Conservation (phyloP, 1,140 invertebrate genomes). For the Elysia chlorotica region DNA sequence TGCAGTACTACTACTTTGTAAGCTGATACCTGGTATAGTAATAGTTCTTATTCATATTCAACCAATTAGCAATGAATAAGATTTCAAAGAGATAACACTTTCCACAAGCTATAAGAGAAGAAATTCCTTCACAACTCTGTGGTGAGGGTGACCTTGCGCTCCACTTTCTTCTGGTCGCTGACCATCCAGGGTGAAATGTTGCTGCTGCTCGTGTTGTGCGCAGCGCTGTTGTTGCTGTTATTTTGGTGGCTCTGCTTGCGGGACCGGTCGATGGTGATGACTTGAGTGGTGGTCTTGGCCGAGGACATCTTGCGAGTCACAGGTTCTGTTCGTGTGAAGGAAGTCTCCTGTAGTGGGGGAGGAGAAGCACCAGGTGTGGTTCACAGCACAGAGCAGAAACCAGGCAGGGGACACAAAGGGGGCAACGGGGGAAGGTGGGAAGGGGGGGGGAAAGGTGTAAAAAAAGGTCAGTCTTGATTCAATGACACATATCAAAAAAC, state of each 20-base stretch:
- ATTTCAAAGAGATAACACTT: no score
- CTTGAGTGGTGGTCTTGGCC: constrained; percentile 9
- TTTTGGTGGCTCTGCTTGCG: constrained; percentile 9
- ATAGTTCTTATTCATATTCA: no score
- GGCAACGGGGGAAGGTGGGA: no score
- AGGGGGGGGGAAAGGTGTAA: no score
- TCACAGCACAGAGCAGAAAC: no score
- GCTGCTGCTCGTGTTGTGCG: background rate
- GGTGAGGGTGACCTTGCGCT: constrained; percentile 18
- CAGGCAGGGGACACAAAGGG: no score
- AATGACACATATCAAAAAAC: no score
- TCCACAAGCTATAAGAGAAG: no score
- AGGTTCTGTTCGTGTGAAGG: constrained; percentile 19
- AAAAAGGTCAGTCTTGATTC: no score
- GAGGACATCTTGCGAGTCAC: constrained; percentile 9
- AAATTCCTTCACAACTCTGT: constrained; percentile 14
- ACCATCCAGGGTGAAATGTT: constrained; percentile 9
- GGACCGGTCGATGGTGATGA: constrained; percentile 17
- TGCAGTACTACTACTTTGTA: no score
- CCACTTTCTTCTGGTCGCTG: constrained; percentile 13
- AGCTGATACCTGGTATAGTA: no score
- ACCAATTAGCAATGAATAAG: no score
- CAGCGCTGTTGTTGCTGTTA: background rate
- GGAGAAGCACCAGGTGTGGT: background rate
- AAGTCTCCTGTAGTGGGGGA: constrained; percentile 12